These are phyloP conservation scores for Pholis gunnellus DNA, from an alignment of 2,113 vertebrate genomes.

Conservation along the genomic window DNA sequence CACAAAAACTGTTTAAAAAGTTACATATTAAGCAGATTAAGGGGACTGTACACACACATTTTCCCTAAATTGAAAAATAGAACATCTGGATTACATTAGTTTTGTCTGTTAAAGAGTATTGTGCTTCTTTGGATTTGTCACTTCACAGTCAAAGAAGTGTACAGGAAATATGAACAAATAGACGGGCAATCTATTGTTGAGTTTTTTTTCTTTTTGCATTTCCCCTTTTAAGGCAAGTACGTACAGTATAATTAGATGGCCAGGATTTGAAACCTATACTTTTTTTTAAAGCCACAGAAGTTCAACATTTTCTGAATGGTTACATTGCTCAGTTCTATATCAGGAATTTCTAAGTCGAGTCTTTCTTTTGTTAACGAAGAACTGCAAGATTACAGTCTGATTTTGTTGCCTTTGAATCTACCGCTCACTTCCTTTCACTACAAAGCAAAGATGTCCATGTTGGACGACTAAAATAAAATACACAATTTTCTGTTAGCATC, in stretches of 20 bases:
- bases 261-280: slow-evolving; percentile 59
- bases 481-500: neutral
- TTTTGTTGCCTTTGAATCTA: neutral
- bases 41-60: slow-evolving; percentile 62
- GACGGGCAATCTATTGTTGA: slow-evolving; percentile 24
- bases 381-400: slow-evolving; percentile 30
- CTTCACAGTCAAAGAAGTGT: slow-evolving; percentile 52
- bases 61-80: slow-evolving; percentile 35
- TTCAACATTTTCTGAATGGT: slow-evolving; percentile 64
- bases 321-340: slow-evolving; percentile 36
- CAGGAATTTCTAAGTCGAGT: slow-evolving; percentile 32
- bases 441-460: slow-evolving; percentile 1
- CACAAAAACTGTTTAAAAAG: slow-evolving; percentile 81
- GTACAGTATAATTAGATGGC: slow-evolving; percentile 60
- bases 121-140: slow-evolving; percentile 70
- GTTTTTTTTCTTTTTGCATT: slow-evolving; percentile 10
- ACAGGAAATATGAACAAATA: slow-evolving; percentile 33
- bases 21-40: slow-evolving; percentile 81
- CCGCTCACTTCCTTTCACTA: neutral
- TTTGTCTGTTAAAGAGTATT: slow-evolving; percentile 62
- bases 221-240: slow-evolving; percentile 23
- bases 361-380: slow-evolving; percentile 44
- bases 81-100: slow-evolving; percentile 79
- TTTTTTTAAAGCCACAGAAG: slow-evolving; percentile 63
- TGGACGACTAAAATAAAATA: neutral